Conservation (phyloP, 1,140 invertebrate species). For the Diploscapter pachys region DNA sequence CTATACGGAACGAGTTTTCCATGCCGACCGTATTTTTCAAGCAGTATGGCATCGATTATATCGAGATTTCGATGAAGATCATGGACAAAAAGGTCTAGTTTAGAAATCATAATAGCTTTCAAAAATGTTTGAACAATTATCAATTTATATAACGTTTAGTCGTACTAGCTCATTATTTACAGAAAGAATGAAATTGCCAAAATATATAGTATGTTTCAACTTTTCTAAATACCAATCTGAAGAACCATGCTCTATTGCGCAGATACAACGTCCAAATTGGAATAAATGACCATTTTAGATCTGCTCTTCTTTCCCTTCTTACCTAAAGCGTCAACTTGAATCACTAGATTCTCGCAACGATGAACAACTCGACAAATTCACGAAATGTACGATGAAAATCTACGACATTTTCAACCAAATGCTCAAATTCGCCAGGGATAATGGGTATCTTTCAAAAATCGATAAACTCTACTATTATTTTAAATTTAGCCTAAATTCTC, state of each 20-base stretch:
- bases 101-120: background rate
- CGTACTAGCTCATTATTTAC: background rate
- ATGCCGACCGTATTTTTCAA: slow-evolving; percentile 15
- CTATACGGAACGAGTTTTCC: slow-evolving; percentile 5
- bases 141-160: no score
- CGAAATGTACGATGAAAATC: slow-evolving; percentile 12
- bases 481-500: slow-evolving; percentile 2
- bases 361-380: slow-evolving; percentile 3
- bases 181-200: background rate
- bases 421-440: no score
- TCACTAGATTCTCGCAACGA: background rate
- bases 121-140: background rate
- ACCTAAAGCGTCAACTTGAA: no score
- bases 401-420: background rate
- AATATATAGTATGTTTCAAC: background rate
- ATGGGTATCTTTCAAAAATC: slow-evolving; percentile 12
- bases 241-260: background rate
- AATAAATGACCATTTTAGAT: no score
- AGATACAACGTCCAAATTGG: background rate
- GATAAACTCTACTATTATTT: slow-evolving; percentile 2
- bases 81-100: slow-evolving; percentile 2
- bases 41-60: slow-evolving; percentile 19
- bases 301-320: no score
- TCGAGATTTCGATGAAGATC: slow-evolving; percentile 4
- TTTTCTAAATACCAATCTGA: background rate